A percentile compares a stretch with the other conserved stretches of the same genome.
Conservation (phyloP, 2,113 vertebrate genomes). For the Procavia capensis region DNA sequence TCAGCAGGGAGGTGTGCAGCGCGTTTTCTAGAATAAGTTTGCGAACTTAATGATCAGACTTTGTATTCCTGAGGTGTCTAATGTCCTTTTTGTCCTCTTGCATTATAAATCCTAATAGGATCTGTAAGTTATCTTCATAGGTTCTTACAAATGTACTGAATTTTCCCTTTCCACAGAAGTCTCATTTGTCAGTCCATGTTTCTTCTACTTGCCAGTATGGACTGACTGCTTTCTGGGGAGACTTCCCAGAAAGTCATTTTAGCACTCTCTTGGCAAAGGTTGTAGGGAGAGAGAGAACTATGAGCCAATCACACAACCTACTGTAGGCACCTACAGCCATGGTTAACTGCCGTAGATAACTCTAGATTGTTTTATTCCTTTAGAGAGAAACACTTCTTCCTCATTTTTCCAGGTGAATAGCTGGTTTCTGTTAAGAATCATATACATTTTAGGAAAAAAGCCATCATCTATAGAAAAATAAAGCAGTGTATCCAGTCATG, state of each 20-base stretch:
- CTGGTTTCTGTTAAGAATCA: constrained; percentile 24
- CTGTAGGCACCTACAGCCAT: not conserved
- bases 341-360: not conserved
- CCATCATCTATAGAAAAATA: not conserved
- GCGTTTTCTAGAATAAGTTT: too few species aligned
- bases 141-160: not conserved
- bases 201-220: not conserved
- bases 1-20: too few species aligned
- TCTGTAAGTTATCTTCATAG: not conserved
- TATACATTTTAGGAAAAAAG: not conserved
- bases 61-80: not conserved
- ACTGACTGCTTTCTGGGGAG: not conserved
- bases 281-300: not conserved
- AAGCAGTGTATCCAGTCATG: not conserved
- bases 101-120: not conserved
- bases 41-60: too few species aligned
- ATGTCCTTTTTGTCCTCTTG: not conserved
- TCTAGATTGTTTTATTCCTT: not conserved
- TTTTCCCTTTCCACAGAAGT: not conserved
- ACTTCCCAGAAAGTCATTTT: not conserved
- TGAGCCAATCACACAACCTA: not conserved
- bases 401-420: constrained; percentile 5
- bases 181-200: not conserved
- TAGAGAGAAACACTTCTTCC: not conserved
- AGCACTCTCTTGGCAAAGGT: not conserved